Percentiles rank a stretch among this genome's conserved stretches.
Evolutionary conservation across 2,888 invertebrate genomes (phyloP).

Genomic region (Melinopterus prodromus): DNA sequence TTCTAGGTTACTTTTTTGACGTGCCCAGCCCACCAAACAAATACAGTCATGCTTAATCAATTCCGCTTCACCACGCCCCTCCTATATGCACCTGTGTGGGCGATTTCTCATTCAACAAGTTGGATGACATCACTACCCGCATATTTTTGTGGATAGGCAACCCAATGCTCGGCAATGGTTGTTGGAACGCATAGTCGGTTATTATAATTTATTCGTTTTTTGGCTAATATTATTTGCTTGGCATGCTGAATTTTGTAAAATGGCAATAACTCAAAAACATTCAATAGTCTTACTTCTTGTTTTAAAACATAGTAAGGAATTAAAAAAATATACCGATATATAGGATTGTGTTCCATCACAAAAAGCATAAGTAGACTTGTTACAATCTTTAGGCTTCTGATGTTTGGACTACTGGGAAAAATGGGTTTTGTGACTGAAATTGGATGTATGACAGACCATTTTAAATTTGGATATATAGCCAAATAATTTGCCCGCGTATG

Average conservation of each 20-base stretch:
- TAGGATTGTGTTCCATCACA: no score
- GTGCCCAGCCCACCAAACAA: conserved; percentile 42
- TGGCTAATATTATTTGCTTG: neutral
- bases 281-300: no score
- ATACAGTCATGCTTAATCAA: conserved; percentile 16
- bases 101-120: conserved; percentile 30
- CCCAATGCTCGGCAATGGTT: neutral
- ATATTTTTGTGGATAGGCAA: neutral
- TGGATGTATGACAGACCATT: no score
- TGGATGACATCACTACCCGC: conserved; percentile 25
- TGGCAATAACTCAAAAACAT: no score
- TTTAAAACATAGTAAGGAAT: no score
- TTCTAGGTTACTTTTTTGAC: conserved; percentile 19
- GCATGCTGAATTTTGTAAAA: neutral
- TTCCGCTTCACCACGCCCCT: conserved; percentile 32
- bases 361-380: no score
- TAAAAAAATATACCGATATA: no score
- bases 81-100: conserved; percentile 37
- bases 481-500: no score
- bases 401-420: no score
- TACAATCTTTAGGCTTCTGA: no score
- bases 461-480: no score
- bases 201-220: neutral
- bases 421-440: no score
- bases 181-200: neutral